A percentile compares a stretch with the other conserved stretches of the same genome.
These are phyloP conservation scores for Caenorhabditis sulstoni DNA, from an alignment of 2,888 invertebrate genomes.

Conservation along the genomic window DNA sequence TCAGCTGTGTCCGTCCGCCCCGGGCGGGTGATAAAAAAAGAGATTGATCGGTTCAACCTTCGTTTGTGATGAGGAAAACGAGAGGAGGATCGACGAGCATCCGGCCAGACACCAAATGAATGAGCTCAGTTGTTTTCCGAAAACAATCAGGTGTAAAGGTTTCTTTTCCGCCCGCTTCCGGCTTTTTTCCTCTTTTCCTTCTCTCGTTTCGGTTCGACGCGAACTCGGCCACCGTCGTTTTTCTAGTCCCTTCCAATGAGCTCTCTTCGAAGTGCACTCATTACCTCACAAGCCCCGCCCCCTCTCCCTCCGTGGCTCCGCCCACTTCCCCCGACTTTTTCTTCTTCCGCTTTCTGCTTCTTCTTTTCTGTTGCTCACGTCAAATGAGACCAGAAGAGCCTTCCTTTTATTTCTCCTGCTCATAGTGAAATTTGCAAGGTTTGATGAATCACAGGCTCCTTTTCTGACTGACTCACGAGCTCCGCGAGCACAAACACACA, in stretches of 20 bases:
- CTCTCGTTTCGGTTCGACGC: neutral
- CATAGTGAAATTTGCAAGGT: neutral
- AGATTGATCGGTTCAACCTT: slow-evolving; percentile 46
- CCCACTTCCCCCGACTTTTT: neutral
- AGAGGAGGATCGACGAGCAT: neutral
- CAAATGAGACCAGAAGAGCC: neutral
- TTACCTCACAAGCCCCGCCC: neutral
- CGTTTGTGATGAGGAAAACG: slow-evolving; percentile 21
- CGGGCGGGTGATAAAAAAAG: slow-evolving; percentile 5
- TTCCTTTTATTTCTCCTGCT: too few relatives aligned
- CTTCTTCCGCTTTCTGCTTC: neutral
- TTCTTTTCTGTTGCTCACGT: neutral
- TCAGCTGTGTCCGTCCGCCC: slow-evolving; percentile 35
- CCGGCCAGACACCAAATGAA: slow-evolving; percentile 8
- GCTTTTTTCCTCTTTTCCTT: slow-evolving; percentile 2
- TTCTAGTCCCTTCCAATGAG: too few relatives aligned
- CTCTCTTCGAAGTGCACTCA: too few relatives aligned
- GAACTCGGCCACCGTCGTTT: too few relatives aligned
- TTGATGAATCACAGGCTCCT: neutral
- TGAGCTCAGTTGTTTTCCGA: slow-evolving; percentile 22
- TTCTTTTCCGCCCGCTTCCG: too few relatives aligned
- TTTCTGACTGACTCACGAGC: neutral
- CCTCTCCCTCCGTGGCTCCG: neutral
- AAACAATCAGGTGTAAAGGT: slow-evolving; percentile 36
- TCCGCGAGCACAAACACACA: neutral